Evolutionary conservation across 2,797 vertebrate genomes (phyloP).

Genomic region (Centroberyx gerrardi): DNA sequence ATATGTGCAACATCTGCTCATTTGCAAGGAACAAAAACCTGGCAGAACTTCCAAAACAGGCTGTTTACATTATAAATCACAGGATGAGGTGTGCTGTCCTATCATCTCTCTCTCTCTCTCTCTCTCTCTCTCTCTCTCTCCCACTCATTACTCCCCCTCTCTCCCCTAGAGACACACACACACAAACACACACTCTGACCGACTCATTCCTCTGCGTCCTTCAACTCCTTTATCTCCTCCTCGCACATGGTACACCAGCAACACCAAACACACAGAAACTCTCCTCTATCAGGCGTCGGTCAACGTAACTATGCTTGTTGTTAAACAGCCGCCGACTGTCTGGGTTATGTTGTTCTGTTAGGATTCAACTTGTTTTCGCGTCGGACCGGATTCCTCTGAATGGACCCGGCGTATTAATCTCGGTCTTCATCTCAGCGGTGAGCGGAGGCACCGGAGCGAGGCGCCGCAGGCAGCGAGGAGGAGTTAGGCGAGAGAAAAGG

Average conservation of each 20-base stretch:
- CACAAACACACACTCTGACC: background rate
- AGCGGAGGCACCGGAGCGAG: background rate
- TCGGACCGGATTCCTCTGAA: constrained; percentile 6
- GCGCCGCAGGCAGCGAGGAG: background rate
- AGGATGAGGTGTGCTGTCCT: constrained; percentile 29
- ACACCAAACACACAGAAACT: background rate
- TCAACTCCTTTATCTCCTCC: constrained; percentile 11
- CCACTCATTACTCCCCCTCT: background rate
- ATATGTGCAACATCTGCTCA: constrained; percentile 12
- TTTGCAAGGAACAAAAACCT: constrained; percentile 6
- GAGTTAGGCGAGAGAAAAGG: background rate
- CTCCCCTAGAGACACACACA: background rate
- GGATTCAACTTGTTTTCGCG: background rate
- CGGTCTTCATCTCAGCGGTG: background rate
- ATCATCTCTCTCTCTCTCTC: constrained; percentile 19
- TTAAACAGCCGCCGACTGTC: background rate
- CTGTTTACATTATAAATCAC: constrained; percentile 38
- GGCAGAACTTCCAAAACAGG: constrained; percentile 34
- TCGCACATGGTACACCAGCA: background rate
- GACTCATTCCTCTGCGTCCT: background rate
- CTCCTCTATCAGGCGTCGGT: background rate
- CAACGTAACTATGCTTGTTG: background rate
- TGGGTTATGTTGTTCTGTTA: background rate
- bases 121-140: constrained; percentile 11
- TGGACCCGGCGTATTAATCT: constrained; percentile 13